Base-by-base conservation (phyloP, 1,140 invertebrate species). In the Drosophila leontia region DNA sequence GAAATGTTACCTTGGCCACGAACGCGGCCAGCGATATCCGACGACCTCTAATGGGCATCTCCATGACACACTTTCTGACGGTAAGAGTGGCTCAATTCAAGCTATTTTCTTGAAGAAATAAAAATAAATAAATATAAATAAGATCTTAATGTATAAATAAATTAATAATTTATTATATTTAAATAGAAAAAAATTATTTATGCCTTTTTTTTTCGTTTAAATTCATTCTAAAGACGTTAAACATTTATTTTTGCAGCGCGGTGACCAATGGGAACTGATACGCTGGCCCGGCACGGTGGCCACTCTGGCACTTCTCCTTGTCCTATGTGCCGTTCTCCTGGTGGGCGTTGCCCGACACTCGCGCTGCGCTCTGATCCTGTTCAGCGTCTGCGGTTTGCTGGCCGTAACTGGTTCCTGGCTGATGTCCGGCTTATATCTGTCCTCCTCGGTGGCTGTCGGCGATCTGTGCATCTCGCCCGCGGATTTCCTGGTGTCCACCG, bases 391-490 rank as follows among this genome's bases (percentile, higher is more conserved):
- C 82, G 97, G 97, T 34, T 93, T 98, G 57, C 95, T 98, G 69
- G 97, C 97, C 45, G 96, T 98, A n/a, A 98, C 98, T 76, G 95
- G 97, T 69, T 98, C 97, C 74, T 98, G 97, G 96, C 94, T 97
- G 58, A 95, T 97, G 94, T 96, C 96, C 23, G 97, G 97, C 50
- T 90, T 98, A 29, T 97, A 98, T 93, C 93, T 98, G 55, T 96
- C 96, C 29, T 94, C 95, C 13, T 96, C 96, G 51, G 97, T 98
- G 82, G 95, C 96, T 41, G 96, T 97, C 68, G 96, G 95, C 93
- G 93, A 95, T 95, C 94, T 96, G 93, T 92, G 97, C 94, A 97
- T 94, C 76, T 96, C 97, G 62, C 95, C 96, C 11, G 95, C 96
- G 34, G 96, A 97, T 62, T 97, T 96, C 57, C 93, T 97, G 0